phyloP scores from a whole-genome alignment of 2,797 vertebrate species.

The Luscinia luscinia region DNA sequence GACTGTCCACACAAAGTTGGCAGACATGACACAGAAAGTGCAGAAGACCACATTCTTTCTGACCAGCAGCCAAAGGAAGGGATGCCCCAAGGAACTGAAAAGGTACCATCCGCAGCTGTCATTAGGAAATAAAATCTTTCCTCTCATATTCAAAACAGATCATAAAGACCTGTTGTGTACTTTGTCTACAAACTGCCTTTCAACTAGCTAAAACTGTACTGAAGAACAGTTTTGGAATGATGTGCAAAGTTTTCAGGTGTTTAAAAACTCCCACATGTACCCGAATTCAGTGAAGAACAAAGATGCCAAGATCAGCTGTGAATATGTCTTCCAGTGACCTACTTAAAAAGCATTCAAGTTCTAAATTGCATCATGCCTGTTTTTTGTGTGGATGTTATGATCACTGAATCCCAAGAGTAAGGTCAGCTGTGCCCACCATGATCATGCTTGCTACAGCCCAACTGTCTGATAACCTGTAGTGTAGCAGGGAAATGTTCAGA shows the following conservation, averaged over 20 bases:
- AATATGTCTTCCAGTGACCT: not conserved
- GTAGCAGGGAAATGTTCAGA: not conserved
- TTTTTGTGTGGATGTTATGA: rapidly evolving
- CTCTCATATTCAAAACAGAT: not conserved
- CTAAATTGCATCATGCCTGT: not conserved
- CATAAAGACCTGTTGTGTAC: not conserved
- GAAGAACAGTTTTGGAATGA: not conserved
- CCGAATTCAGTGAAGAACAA: not conserved
- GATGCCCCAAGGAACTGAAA: not conserved
- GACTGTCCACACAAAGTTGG: not conserved
- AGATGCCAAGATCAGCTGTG: not conserved
- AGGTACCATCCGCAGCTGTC: not conserved
- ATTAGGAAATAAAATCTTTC: not conserved
- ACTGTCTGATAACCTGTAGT: not conserved
- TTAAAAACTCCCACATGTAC: not conserved
- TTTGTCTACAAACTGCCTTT: not conserved
- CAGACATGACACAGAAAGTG: not conserved
- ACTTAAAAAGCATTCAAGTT: not conserved
- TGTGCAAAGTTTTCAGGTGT: not conserved
- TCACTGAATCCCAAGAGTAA: not conserved
- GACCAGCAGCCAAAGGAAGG: not conserved
- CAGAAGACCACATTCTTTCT: not conserved
- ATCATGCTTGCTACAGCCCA: not conserved
- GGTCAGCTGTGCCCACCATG: not conserved
- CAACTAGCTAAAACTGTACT: not conserved